phyloP scores from a whole-genome alignment of 2,113 vertebrate species.

The Bungarus multicinctus region DNA sequence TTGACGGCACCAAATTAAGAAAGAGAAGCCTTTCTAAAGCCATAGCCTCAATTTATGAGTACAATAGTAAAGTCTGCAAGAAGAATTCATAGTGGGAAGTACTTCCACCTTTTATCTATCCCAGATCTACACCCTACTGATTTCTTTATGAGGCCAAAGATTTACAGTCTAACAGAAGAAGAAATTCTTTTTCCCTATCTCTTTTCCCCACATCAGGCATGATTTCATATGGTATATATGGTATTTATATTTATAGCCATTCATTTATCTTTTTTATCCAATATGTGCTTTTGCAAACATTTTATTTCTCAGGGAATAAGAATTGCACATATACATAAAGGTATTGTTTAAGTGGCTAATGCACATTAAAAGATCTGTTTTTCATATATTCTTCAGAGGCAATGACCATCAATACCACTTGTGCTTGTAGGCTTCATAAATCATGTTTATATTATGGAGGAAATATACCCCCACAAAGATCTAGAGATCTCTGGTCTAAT shows the following conservation, averaged over 20 bases:
- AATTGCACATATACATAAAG: background rate
- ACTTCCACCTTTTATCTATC: background rate
- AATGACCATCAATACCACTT: background rate
- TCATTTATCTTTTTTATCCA: background rate
- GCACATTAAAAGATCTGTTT: background rate
- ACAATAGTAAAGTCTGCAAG: background rate
- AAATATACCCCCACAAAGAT: background rate
- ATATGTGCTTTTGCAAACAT: background rate
- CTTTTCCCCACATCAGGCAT: background rate
- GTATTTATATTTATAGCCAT: background rate
- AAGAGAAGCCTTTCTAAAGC: background rate
- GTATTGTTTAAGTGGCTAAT: background rate
- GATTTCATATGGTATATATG: background rate
- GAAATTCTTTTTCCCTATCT: background rate
- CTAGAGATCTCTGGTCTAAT: background rate
- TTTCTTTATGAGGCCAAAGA: background rate
- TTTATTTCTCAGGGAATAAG: background rate
- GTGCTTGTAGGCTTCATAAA: background rate
- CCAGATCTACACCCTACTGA: background rate
- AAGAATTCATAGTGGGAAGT: background rate
- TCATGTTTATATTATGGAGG: background rate
- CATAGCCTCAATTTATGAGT: background rate
- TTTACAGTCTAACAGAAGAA: background rate
- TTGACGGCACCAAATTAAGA: background rate
- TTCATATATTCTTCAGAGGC: background rate